These are phyloP conservation scores for Parapsyche elsis DNA, from an alignment of 1,140 invertebrate species.

Conservation along the genomic window DNA sequence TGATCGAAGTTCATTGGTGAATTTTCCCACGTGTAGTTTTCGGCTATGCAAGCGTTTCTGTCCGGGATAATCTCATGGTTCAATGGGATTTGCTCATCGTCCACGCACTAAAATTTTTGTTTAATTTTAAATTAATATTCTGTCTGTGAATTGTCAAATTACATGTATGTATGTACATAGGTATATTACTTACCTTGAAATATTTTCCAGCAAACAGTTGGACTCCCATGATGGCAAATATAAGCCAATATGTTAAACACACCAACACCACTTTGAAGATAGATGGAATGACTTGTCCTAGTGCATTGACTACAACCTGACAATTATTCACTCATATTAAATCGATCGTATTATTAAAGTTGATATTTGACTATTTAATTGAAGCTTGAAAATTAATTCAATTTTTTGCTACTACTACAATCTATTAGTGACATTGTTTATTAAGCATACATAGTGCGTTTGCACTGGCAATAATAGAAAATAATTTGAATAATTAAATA, in stretches of 20 bases:
- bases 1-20: constrained; percentile 99
- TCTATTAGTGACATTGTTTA: background rate
- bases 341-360: background rate
- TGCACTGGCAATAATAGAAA: no score
- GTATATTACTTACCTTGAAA: constrained; percentile 79
- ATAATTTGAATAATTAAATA: no score
- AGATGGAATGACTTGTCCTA: constrained; percentile 94
- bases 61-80: constrained; percentile 90
- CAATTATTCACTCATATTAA: constrained; percentile 8
- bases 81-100: constrained; percentile 81
- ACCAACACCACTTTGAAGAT: constrained; percentile 95
- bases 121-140: constrained; percentile 20
- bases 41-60: constrained; percentile 81
- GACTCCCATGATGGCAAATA: constrained; percentile 93
- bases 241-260: constrained; percentile 92
- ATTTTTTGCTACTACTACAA: background rate
- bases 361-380: background rate
- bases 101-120: constrained; percentile 80
- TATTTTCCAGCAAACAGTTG: constrained; percentile 92
- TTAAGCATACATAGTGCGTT: background rate
- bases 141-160: background rate
- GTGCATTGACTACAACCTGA: constrained; percentile 93
- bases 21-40: constrained; percentile 96
- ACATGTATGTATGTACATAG: no score
- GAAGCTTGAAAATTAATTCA: background rate